Conservation (phyloP, 2,888 invertebrate genomes). For the Aricia artaxerxes region DNA sequence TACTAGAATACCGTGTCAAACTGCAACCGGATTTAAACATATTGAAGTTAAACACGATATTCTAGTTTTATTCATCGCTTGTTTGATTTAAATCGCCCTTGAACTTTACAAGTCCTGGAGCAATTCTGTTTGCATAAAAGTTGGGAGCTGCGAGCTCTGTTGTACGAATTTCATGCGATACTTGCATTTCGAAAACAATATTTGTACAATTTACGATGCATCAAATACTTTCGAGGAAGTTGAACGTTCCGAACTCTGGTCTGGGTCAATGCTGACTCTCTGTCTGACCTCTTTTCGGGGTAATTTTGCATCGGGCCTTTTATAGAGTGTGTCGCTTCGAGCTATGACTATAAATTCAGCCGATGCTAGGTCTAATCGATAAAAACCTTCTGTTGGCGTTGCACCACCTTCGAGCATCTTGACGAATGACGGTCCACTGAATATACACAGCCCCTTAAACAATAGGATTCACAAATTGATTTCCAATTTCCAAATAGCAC, state of each 20-base stretch:
- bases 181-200: not conserved
- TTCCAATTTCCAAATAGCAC: too few species aligned
- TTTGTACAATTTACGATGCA: constrained; percentile 8
- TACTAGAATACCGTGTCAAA: too few species aligned
- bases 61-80: too few species aligned
- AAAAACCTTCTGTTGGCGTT: too few species aligned
- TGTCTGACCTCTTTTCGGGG: constrained; percentile 19
- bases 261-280: constrained; percentile 8
- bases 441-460: too few species aligned
- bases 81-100: too few species aligned
- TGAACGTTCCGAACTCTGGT: not conserved
- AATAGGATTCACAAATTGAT: too few species aligned
- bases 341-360: not conserved
- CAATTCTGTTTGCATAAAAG: not conserved
- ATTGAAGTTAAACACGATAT: too few species aligned
- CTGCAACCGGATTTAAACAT: too few species aligned
- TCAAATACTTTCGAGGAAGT: constrained; percentile 6
- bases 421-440: too few species aligned
- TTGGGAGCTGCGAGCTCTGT: not conserved
- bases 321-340: not conserved
- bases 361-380: not conserved
- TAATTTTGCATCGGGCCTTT: constrained; percentile 4
- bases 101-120: not conserved
- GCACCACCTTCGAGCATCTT: too few species aligned
- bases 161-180: not conserved